Evolutionary conservation across 1,140 invertebrate species (phyloP).

Genomic region (Anastrepha ludens): DNA sequence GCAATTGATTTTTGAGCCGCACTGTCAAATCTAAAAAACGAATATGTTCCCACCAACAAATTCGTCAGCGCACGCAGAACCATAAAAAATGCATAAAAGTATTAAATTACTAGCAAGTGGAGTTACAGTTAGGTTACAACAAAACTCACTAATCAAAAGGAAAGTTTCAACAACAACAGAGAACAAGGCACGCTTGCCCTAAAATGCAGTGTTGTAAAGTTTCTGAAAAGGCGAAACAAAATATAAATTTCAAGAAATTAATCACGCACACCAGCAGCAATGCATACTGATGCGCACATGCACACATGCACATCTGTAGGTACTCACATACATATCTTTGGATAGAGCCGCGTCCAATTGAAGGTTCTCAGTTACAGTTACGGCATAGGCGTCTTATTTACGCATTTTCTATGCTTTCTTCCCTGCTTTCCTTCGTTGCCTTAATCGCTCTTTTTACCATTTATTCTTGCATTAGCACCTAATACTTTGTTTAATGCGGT

Average conservation of each 20-base stretch:
- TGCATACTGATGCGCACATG: neutral
- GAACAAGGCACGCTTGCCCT: neutral
- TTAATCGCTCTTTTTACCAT: neutral
- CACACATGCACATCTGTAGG: neutral
- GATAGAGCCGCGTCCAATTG: neutral
- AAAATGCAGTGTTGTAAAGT: neutral
- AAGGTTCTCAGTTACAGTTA: neutral
- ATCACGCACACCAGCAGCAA: neutral
- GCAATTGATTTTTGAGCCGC: too few species aligned
- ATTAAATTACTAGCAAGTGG: neutral
- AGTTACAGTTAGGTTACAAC: neutral
- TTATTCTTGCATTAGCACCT: neutral
- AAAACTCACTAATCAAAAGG: neutral
- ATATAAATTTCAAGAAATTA: slow-evolving; percentile 38
- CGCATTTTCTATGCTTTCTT: slow-evolving; percentile 8
- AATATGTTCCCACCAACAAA: too few species aligned
- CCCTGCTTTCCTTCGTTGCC: neutral
- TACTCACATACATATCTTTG: neutral
- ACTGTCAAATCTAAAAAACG: too few species aligned
- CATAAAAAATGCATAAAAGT: neutral
- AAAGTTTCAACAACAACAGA: neutral
- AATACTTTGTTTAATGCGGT: neutral
- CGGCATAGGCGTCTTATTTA: neutral
- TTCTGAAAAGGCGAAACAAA: slow-evolving; percentile 25
- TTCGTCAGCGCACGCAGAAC: too few species aligned